Conservation (phyloP, 2,113 vertebrate genomes). For the Macquaria ambigua region DNA sequence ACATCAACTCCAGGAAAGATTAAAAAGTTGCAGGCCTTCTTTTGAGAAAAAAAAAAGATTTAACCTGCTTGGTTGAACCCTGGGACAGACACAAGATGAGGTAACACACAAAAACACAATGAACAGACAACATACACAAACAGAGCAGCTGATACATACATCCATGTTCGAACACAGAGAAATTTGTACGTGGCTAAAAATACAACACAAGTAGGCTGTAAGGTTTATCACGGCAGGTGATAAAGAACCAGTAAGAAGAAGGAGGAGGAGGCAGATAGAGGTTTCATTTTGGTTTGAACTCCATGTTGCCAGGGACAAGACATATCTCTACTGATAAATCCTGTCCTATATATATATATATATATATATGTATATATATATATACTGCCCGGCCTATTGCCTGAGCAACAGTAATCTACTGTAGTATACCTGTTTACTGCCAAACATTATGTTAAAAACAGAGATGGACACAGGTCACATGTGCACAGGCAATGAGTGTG, state of each 20-base stretch:
- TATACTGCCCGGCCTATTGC: background rate
- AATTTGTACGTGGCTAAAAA: conserved; percentile 9
- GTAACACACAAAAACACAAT: background rate
- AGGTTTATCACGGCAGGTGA: background rate
- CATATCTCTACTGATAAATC: background rate
- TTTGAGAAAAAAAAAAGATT: background rate
- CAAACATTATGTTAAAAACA: background rate
- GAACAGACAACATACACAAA: background rate
- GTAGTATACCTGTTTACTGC: background rate
- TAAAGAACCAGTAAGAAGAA: background rate
- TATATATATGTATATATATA: too few species aligned
- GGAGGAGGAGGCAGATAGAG: background rate
- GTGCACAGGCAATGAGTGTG: background rate
- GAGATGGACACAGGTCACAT: background rate
- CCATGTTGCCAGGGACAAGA: background rate
- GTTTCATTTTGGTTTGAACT: conserved; percentile 14
- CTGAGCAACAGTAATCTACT: background rate
- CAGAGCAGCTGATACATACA: background rate
- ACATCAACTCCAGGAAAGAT: conserved; percentile 5
- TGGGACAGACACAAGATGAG: background rate
- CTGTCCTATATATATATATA: background rate
- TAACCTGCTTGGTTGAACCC: background rate
- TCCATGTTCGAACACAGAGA: background rate
- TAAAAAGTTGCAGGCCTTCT: background rate
- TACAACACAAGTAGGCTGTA: background rate